A percentile compares a stretch with the other conserved stretches of the same genome.
phyloP scores from a whole-genome alignment of 2,113 vertebrate species.

The Tetrao urogallus region DNA sequence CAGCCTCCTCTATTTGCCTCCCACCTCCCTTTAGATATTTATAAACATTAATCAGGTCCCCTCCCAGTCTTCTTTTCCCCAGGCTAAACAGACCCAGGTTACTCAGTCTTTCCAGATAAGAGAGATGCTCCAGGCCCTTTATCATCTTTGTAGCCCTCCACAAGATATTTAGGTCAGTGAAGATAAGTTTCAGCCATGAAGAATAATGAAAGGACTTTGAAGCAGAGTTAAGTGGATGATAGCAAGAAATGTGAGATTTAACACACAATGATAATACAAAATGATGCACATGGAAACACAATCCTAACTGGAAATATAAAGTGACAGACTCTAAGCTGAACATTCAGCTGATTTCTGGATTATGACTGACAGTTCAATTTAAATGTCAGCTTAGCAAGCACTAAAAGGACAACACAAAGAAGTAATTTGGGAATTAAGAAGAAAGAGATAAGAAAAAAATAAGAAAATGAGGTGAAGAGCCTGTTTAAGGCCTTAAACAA shows the following conservation, averaged over 20 bases:
- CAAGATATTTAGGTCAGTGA: background rate
- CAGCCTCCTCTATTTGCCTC: too few relatives aligned
- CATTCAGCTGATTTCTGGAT: background rate
- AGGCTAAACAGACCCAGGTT: too few relatives aligned
- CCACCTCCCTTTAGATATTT: too few relatives aligned
- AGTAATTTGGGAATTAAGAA: background rate
- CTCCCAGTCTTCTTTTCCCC: too few relatives aligned
- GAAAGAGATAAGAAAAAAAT: background rate
- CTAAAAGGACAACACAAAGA: background rate
- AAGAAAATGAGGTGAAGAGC: background rate
- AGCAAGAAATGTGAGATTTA: background rate
- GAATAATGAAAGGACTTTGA: background rate
- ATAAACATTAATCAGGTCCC: too few relatives aligned
- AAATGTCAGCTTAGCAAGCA: background rate
- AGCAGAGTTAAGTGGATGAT: background rate
- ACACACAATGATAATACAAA: background rate
- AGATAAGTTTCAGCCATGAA: background rate
- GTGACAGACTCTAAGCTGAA: background rate
- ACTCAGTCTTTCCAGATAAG: too few relatives aligned
- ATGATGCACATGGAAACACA: fast-evolving
- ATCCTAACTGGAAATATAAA: background rate
- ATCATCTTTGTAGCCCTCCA: too few relatives aligned
- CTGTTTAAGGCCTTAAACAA: background rate
- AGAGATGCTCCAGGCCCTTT: too few relatives aligned
- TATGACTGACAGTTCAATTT: background rate